These are phyloP conservation scores for Monarcha castaneiventris DNA, from an alignment of 2,113 vertebrate species.

Conservation along the genomic window DNA sequence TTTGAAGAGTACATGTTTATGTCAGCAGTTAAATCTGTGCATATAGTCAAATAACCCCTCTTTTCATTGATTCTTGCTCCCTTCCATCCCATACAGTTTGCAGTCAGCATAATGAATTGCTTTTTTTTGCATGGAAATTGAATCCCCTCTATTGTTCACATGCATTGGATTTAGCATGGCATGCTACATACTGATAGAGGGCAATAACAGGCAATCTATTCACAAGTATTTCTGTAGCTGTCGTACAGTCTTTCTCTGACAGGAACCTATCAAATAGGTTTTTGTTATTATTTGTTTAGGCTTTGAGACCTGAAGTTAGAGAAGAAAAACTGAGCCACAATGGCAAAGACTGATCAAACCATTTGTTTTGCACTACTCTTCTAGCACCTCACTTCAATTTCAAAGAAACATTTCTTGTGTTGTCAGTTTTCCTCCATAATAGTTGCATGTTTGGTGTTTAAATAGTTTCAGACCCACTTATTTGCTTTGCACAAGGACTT, in stretches of 20 bases:
- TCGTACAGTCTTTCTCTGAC: not conserved
- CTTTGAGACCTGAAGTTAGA: not conserved
- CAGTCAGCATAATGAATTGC: not conserved
- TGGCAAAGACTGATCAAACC: not conserved
- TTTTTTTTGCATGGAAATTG: not conserved
- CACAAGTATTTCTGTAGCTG: not conserved
- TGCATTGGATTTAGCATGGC: not conserved
- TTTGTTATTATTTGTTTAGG: not conserved
- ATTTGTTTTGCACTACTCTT: not conserved
- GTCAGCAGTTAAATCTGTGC: not conserved
- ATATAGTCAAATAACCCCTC: not conserved
- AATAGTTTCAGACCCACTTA: not conserved
- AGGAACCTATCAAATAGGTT: not conserved
- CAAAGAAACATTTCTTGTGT: not conserved
- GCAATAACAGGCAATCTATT: not conserved
- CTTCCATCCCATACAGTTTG: not conserved
- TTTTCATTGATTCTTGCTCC: not conserved
- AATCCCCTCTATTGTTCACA: not conserved
- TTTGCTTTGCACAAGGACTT: not conserved
- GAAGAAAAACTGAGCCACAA: not conserved
- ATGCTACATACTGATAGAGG: not conserved
- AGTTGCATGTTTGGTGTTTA: not conserved
- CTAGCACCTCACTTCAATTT: not conserved
- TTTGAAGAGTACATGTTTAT: not conserved
- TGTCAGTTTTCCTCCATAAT: not conserved